Evolutionary conservation across 1,140 invertebrate genomes (phyloP).

Genomic region (Drosophila obscura): DNA sequence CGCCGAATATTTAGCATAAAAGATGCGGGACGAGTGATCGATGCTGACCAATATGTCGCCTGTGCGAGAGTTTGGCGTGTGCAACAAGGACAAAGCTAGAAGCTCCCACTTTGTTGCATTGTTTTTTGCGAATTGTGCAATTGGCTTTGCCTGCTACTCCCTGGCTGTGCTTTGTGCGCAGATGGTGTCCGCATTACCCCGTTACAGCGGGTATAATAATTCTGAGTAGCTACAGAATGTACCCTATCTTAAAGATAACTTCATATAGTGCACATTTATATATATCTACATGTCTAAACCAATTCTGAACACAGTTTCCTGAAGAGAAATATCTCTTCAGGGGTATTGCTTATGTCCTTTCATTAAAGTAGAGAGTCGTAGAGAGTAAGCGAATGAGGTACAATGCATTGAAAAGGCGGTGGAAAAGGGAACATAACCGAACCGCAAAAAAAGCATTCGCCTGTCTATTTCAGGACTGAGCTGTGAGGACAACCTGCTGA

Average conservation of each 20-base stretch:
- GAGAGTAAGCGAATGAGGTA: slow-evolving; percentile 22
- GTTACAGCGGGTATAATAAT: too few relatives aligned
- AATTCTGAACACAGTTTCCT: too few relatives aligned
- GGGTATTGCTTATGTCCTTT: not conserved
- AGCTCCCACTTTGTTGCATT: slow-evolving; percentile 23
- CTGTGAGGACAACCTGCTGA: slow-evolving; percentile 9
- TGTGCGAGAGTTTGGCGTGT: not conserved
- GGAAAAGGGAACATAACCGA: too few relatives aligned
- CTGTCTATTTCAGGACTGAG: slow-evolving; percentile 12
- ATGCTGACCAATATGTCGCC: slow-evolving; percentile 18
- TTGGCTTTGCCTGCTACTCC: slow-evolving; percentile 23
- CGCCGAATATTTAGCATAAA: too few relatives aligned
- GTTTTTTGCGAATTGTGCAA: slow-evolving; percentile 29
- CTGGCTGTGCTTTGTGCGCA: too few relatives aligned
- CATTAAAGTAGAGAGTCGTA: too few relatives aligned
- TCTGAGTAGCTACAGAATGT: too few relatives aligned
- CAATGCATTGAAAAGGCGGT: not conserved
- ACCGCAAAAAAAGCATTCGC: slow-evolving; percentile 13
- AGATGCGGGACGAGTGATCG: too few relatives aligned
- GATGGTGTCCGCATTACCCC: not conserved
- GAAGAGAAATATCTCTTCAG: too few relatives aligned
- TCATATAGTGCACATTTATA: too few relatives aligned
- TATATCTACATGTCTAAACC: too few relatives aligned
- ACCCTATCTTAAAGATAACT: too few relatives aligned
- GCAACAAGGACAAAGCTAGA: slow-evolving; percentile 25